Evolutionary conservation across 2,113 vertebrate genomes (phyloP), one percentile per base, ranked within the genome.

Genomic region (Platanista minor): DNA sequence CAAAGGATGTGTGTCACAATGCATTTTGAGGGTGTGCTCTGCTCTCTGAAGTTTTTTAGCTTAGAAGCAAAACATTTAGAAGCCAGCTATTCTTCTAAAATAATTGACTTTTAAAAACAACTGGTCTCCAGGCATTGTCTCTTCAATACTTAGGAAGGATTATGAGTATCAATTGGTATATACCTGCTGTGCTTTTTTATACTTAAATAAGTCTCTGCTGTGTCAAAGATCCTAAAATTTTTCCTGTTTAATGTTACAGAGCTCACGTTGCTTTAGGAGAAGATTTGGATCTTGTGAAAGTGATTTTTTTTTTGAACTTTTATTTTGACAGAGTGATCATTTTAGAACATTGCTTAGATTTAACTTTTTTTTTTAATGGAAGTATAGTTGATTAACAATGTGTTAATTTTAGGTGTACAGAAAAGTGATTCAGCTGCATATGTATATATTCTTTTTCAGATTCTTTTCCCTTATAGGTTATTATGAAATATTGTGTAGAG

Each of bases 341-440:
- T 89, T 87, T 87, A 46, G 91, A 92, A 94, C 89, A 29, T n/a
- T 46, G 10, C 74, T 94, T 27, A 23, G 1, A 82, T 97, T 97
- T 82, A 43, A 27, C 49, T 57, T 75, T 86, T 21, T 31, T 77
- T 18, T 33, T 77, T 52, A 49, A 33, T 33, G 33, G 74, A 33
- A 33, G 74, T 21, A 33, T 21, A 77, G 74, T 33, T 52, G 74
- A 52, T 21, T 52, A 11, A 77, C 74, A 52, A 3, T 7, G 18
- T 46, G 10, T 77, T 21, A 33, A 31, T 77, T 33, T 77, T 46
- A 49, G 46, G 31, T 52, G 10, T 77, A 77, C 10, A n/a, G 33
- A 6, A 18, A 33, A 75, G 74, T 12, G 43, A 10, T 12, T 33
- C 72, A 46, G 72, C 17, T 2, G 31, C 43, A 8, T 77, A 0